A percentile compares a stretch with the other conserved stretches of the same genome.
Evolutionary conservation across 2,797 vertebrate species (phyloP).

Genomic region (Phylloscopus collybita): DNA sequence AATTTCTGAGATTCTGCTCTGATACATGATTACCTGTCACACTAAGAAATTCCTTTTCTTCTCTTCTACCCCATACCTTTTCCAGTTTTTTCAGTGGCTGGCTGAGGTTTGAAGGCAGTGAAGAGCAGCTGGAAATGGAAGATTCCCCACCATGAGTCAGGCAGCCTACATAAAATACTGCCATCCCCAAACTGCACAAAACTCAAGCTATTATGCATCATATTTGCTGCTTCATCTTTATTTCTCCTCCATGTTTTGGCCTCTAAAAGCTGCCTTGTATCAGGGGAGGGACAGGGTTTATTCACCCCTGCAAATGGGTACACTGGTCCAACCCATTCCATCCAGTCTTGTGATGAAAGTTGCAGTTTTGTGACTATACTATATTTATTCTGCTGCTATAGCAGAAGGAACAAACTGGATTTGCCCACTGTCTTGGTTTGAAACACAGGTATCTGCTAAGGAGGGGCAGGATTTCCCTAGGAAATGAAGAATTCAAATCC

Average conservation of each 20-base stretch:
- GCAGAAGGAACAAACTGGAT: neutral
- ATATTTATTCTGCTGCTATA: neutral
- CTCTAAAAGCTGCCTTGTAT: neutral
- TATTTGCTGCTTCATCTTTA: neutral
- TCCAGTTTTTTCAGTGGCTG: neutral
- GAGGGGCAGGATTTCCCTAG: too few species aligned
- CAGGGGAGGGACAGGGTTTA: neutral
- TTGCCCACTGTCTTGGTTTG: neutral
- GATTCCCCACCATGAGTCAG: neutral
- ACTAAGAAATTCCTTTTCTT: neutral
- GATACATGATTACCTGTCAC: neutral
- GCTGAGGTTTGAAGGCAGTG: neutral
- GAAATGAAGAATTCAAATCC: too few species aligned
- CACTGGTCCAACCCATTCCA: neutral
- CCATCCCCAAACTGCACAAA: neutral
- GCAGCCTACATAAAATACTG: neutral
- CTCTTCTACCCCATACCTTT: neutral
- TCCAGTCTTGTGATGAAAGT: neutral
- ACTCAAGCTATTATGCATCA: neutral
- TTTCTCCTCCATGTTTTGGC: neutral
- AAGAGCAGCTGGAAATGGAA: neutral
- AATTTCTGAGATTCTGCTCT: neutral
- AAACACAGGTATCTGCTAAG: too few species aligned
- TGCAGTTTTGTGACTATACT: neutral
- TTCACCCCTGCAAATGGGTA: neutral